phyloP scores from a whole-genome alignment of 2,797 vertebrate genomes.

The Enteromius afrohamiltoni region DNA sequence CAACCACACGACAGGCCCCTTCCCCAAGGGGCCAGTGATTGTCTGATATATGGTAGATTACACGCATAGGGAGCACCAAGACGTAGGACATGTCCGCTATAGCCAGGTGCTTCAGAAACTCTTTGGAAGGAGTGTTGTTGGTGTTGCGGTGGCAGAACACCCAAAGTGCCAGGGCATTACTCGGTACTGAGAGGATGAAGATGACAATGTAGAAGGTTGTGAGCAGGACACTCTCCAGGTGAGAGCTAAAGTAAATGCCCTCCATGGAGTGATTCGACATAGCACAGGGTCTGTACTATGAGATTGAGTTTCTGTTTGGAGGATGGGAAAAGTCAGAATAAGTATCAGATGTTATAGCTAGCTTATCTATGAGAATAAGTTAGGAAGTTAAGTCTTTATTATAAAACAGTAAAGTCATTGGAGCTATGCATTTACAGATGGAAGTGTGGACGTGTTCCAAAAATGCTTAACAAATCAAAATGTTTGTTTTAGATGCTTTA shows the following conservation, averaged over 20 bases:
- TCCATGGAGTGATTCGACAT: conserved; percentile 64
- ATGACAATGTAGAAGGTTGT: conserved; percentile 73
- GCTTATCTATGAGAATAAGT: neutral
- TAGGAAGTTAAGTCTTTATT: neutral
- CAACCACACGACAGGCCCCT: conserved; percentile 68
- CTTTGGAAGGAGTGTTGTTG: conserved; percentile 64
- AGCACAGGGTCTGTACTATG: conserved; percentile 27
- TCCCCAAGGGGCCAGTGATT: conserved; percentile 73
- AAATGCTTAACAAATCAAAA: neutral
- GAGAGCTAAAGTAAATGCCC: conserved; percentile 48
- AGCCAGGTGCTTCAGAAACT: conserved; percentile 75
- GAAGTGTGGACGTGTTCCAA: neutral
- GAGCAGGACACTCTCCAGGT: conserved; percentile 69
- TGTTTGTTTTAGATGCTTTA: neutral
- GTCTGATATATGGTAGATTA: conserved; percentile 73
- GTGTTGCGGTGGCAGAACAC: conserved; percentile 68
- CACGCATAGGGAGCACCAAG: conserved; percentile 76
- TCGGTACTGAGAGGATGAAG: conserved; percentile 74
- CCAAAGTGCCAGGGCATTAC: conserved; percentile 76
- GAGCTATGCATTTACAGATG: neutral
- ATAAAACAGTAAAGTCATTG: neutral
- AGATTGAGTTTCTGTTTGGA: conserved; percentile 52
- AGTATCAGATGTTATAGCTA: neutral
- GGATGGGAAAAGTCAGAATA: neutral
- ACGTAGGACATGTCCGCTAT: conserved; percentile 77